Percentiles rank a stretch among this genome's conserved stretches.
These are phyloP conservation scores for Distichodus sexfasciatus DNA, from an alignment of 2,797 vertebrate genomes.

Conservation along the genomic window DNA sequence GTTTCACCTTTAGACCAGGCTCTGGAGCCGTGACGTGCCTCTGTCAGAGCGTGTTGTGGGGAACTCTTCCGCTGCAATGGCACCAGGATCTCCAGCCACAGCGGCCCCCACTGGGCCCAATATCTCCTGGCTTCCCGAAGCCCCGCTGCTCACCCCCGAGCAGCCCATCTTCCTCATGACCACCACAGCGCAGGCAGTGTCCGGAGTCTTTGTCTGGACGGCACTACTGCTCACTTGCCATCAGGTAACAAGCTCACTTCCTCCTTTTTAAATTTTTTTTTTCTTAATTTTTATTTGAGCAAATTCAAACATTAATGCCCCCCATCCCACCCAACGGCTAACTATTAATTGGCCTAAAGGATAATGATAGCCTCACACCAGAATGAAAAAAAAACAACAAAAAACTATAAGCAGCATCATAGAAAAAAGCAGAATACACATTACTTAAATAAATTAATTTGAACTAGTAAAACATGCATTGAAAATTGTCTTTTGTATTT, in stretches of 20 bases:
- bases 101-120: slow-evolving; percentile 71
- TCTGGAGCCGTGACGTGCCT: slow-evolving; percentile 61
- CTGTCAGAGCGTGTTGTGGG: slow-evolving; percentile 74
- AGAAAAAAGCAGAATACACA: too few species aligned
- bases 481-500: too few species aligned
- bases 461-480: too few species aligned
- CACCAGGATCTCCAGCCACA: slow-evolving; percentile 69
- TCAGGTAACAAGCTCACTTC: slow-evolving; percentile 80
- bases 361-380: too few species aligned
- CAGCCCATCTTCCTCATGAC: slow-evolving; percentile 95
- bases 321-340: too few species aligned
- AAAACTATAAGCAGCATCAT: too few species aligned
- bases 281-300: too few species aligned
- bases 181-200: slow-evolving; percentile 86
- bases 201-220: slow-evolving; percentile 96
- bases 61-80: slow-evolving; percentile 57
- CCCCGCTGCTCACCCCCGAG: slow-evolving; percentile 77
- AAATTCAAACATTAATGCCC: too few species aligned
- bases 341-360: too few species aligned
- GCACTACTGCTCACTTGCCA: slow-evolving; percentile 95
- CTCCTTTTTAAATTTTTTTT: too few species aligned
- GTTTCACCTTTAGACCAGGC: slow-evolving; percentile 55
- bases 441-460: too few species aligned
- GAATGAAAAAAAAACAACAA: too few species aligned
- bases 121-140: slow-evolving; percentile 82